Evolutionary conservation across 2,888 invertebrate species (phyloP), one percentile per base, ranked within the genome.

Genomic region (Acleris cristana): DNA sequence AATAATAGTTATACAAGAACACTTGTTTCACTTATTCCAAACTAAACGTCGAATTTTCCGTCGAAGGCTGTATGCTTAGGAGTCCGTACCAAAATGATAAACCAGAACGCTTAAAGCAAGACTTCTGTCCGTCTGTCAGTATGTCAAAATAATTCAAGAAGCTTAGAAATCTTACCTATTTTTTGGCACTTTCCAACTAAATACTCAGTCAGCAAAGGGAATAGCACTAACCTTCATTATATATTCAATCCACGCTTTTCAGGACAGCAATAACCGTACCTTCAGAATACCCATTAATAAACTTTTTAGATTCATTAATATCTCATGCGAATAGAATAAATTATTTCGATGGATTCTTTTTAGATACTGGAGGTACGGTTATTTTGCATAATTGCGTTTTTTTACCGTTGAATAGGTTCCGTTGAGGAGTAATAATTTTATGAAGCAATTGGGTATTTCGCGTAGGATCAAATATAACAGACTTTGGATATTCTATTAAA

Each of bases 231-330:
- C 56, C 58, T 57, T 59, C 44, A 70, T 70, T 71, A 71, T 48
- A 79, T 78, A 86, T 86, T 86, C 86, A 75, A 73, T 70, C 67
- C 86, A 84, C 84, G 84, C 64, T 71, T 73, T 81, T 72, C 73
- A 76, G 79, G 75, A 79, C 75, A 83, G 78, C 81, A 81, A 67
- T 63, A 67, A 83, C 75, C 76, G 82, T 83, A 85, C 85, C 86
- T 84, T 80, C 76, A 75, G 80, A 80, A 85, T 81, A 80, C 72
- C 82, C 77, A 81, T 85, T 86, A 84, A 84, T 86, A 85, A 85
- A 86, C 77, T 86, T 86, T 82, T 81, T 73, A 77, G 81, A 82
- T 82, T 85, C 85, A 84, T 85, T 84, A 83, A 82, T 80, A 81
- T 80, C 72, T 78, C 81, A 81, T 81, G 85, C 78, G 79, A 74